These are phyloP conservation scores for Paratilapia polleni DNA, from an alignment of 2,113 vertebrate genomes.

Conservation along the genomic window DNA sequence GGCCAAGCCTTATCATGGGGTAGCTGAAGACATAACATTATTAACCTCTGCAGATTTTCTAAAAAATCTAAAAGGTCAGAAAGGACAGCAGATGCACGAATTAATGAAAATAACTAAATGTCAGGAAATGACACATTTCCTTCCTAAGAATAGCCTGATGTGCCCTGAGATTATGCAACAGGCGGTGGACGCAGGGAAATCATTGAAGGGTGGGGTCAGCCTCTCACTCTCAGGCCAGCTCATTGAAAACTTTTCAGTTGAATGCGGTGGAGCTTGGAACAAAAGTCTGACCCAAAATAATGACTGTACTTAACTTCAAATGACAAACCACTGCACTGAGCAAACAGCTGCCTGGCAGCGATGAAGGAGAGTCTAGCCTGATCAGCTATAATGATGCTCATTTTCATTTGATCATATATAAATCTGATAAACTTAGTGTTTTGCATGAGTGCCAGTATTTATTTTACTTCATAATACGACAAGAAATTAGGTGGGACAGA, in stretches of 20 bases:
- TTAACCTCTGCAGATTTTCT: neutral
- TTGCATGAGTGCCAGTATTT: neutral
- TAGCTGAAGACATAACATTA: neutral
- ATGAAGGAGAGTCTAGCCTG: neutral
- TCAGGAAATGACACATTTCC: slow-evolving; percentile 29
- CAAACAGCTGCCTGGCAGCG: slow-evolving; percentile 9
- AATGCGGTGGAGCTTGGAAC: neutral
- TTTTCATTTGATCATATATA: neutral
- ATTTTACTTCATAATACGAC: neutral
- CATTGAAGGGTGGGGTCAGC: slow-evolving; percentile 7
- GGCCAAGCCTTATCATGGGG: neutral
- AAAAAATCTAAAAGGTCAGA: neutral
- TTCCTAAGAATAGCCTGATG: slow-evolving; percentile 31
- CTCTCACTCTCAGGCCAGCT: neutral
- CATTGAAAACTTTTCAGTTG: slow-evolving; percentile 14
- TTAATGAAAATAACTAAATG: neutral
- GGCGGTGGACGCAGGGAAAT: slow-evolving; percentile 4
- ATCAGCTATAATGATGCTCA: neutral
- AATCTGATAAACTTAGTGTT: neutral
- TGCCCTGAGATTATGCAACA: slow-evolving; percentile 30
- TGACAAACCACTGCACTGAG: slow-evolving; percentile 14
- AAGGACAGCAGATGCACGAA: neutral
- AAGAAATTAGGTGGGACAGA: slow-evolving; percentile 1
- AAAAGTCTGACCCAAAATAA: neutral
- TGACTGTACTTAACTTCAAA: slow-evolving; percentile 8